Base-by-base conservation (phyloP, 92 coral and sea anemone genomes). In the Siderastrea siderea region DNA sequence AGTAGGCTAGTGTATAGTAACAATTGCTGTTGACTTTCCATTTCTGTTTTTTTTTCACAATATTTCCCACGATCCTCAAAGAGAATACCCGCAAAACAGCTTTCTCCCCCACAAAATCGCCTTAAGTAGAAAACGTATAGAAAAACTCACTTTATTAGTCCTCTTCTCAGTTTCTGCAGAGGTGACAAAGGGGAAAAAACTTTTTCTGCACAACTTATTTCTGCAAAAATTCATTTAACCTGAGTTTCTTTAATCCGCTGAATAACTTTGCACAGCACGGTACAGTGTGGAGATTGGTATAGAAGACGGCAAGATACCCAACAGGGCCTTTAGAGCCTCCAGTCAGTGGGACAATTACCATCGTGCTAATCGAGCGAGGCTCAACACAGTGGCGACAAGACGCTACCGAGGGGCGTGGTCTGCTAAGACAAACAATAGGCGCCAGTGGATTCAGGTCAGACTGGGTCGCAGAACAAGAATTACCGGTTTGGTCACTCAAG, bases 381-480 rank as follows among this genome's bases (percentile, higher is more conserved):
- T 95, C 51, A 88, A 95, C 85, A 83, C 68, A 38, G 85, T 78
- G 38, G 84, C 87, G 1, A 90, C 85, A 8, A 90, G 86, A 64
- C 71, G 81, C 17, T 64, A 91, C 50, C 85, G 89, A 26, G 99
- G 98, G 60, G 98, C 91, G 9, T 94, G 98, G 95, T 90, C 97
- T 48, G 97, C 97, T 12, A 93, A 47, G 85, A 88, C 44, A 77
- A 90, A 95, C 89, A 86, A 93, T 76, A 87, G 74, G 75, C 80
- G 88, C 3, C 94, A 91, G 66, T 93, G 95, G 98, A 83, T 95
- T 44, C 96, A 95, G 50, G 75, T 85, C 15, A 85, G 26, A 55
- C 83, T 85, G 47, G 17, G n/a, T 63, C 82, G 76, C 15, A 66
- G 50, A 74, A 65, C 89, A 26, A 76, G 46, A 77, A 77, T 85